Evolutionary conservation across 2,888 invertebrate genomes (phyloP).

Genomic region (Orthosia cruda): DNA sequence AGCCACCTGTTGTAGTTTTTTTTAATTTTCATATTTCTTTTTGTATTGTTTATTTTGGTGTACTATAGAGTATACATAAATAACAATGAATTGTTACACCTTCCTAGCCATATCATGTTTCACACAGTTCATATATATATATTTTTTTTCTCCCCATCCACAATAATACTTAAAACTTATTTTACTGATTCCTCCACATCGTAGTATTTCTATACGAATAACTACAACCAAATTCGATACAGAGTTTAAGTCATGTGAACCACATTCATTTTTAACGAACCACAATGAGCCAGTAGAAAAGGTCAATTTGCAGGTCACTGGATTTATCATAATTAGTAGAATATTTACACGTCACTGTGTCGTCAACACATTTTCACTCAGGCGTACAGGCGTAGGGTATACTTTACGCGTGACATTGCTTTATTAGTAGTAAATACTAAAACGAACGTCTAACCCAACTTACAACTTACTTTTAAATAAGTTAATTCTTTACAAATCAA

Average conservation of each 20-base stretch:
- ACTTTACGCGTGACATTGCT: slow-evolving; percentile 24
- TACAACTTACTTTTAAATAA: slow-evolving; percentile 31
- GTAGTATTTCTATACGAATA: too few species aligned
- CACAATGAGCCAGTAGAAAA: slow-evolving; percentile 4
- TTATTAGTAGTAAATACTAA: slow-evolving; percentile 19
- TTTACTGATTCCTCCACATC: too few species aligned
- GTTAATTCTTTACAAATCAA: neutral
- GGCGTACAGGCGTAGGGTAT: too few species aligned
- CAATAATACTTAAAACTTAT: neutral
- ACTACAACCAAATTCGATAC: too few species aligned
- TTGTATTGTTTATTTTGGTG: too few species aligned
- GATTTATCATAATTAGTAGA: neutral
- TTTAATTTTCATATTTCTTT: too few species aligned
- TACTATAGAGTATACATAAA: too few species aligned
- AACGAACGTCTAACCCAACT: neutral
- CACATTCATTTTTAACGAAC: too few species aligned
- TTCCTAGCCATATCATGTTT: neutral
- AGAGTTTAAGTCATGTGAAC: too few species aligned
- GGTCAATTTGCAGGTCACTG: slow-evolving; percentile 3
- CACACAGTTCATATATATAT: neutral
- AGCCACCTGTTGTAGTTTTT: too few species aligned
- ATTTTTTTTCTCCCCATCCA: neutral
- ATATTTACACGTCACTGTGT: neutral
- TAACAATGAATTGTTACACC: too few species aligned
- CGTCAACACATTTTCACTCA: slow-evolving; percentile 25